Evolutionary conservation across 2,113 vertebrate species (phyloP), one percentile per base, ranked within the genome.

Genomic region (Barnardius zonarius): DNA sequence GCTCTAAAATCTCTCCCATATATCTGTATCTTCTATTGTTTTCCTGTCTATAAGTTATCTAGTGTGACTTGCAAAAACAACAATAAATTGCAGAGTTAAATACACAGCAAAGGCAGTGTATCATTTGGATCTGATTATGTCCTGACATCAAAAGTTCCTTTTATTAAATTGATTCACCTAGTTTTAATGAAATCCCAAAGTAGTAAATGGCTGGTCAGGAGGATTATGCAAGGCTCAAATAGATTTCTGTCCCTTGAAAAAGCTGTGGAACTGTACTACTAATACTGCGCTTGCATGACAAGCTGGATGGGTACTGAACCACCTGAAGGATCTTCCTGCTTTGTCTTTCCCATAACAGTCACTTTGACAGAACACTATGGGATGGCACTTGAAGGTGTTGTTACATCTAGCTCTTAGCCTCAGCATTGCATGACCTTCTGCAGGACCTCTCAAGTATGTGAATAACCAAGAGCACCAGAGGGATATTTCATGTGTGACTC

Each of bases 321-420:
- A 54, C n/a, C 51, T 30, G 64, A 68, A 88, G 63, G 64, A 48
- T 20, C 23, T 28, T 77, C 62, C 61, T 22, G n/a, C 7, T 79
- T 43, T 82, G 8, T n/a, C 48, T 64, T 75, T 64, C 18, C 30
- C 49, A 8, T 33, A 35, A 5, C 6, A 17, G 24, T 49, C 30
- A 1, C 64, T 35, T 28, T 0, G 1, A 4, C 11, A 48, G 77
- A 54, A 51, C 4, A 2, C 28, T n/a, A 7, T 48, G 39, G 31
- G 82, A 39, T 13, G 67, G 39, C 54, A 74, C 24, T 11, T 51
- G 22, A 66, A 70, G 51, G 43, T 67, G 54, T 1, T 23, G 20
- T 33, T 59, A 11, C 6, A 5, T 25, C 39, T 30, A 83, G 48
- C 54, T 67, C 27, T 44, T 64, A 54, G 37, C n/a, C 37, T 82